Evolutionary conservation across 1,140 invertebrate species (phyloP), one percentile per base, ranked within the genome.

Genomic region (Drosophila punjabiensis): DNA sequence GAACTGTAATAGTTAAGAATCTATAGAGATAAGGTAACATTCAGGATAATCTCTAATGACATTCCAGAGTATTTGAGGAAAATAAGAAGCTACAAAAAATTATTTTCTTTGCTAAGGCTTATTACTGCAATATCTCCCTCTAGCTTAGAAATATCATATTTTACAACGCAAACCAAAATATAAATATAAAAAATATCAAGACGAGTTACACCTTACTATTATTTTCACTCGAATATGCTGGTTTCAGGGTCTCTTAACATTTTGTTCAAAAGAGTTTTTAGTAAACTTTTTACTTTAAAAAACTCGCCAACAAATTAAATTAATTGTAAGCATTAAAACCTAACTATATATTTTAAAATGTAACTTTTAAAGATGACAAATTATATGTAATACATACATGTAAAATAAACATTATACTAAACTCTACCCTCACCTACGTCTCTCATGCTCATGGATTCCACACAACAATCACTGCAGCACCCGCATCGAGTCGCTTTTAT

Each of bases 401-500:
- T 16, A 37, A 14, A 6, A 13, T 14, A n/a, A 11, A 14, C 28
- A 13, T 1, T 32, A 18, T 18, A 18, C n/a, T 33, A 7, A 53
- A 16, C 48, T 52, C 24, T 30, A 10, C 28, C 20, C 33, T 37
- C 18, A 4, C 8, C 13, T 16, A 14, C 13, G 4, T 24, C 53
- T 56, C 32, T 39, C 28, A 30, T 35, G 33, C 50, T 24, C 43
- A 56, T 64, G 56, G 61, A 67, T 53, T 70, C 45, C 30, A 58
- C 59, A 45, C 14, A 52, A 4, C 14, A 52, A 4, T 8, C 43
- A 48, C 59, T 48, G 61, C 64, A 63, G 43, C 76, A 67, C 62
- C 73, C 77, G 68, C 81, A 56, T 37, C 62, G 43, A 56, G 69
- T 63, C 74, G 66, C 75, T 53, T 62, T 63, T 60, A 69, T 66